Base-by-base conservation (phyloP, 2,888 invertebrate species). In the Griposia aprilina region DNA sequence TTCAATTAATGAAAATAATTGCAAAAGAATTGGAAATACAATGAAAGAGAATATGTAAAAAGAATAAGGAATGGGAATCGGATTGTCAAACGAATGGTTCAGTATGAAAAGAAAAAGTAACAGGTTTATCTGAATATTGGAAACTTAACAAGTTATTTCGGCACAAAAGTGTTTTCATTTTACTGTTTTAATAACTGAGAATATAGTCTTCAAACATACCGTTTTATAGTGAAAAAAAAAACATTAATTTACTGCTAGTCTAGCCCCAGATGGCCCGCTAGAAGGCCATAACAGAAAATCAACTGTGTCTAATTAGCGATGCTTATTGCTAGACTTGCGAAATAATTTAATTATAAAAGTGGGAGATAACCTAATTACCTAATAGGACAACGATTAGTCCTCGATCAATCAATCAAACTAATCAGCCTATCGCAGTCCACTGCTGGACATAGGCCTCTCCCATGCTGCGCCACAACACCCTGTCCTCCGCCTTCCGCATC, bases 71-170 rank as follows among this genome's bases (percentile, higher is more conserved):
- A 55, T 45, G 23, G 20, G n/a, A 59, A 73, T 84, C 55, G 50
- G 63, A 78, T 82, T 73, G 65, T 69, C 69, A 69, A 73, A 50
- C 72, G 84, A 84, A 72, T 26, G 68, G 4, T 68, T 68, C 45
- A 36, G 48, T 36, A 73, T 78, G 65, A 79, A 69, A 81, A 78
- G 70, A 71, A 83, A 83, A 67, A n/a, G 50, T 41, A 69, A 62
- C 62, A 48, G 45, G 5, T 59, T 45, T 59, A 72, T 55, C 66
- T 52, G 63, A 68, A 76, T 68, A 68, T 59, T 23, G 69, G 68
- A 77, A 82, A 76, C 48, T 50, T 75, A 82, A 82, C 41, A 76
- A 76, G 80, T 57, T 82, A 62, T 80, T 74, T 67, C 50, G 30
- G n/a, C 5, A 45, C 23, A 57, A 59, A 23, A 30, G 11, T 41